These are phyloP conservation scores for Drosophila siamana DNA, from an alignment of 2,888 invertebrate species.

Conservation along the genomic window DNA sequence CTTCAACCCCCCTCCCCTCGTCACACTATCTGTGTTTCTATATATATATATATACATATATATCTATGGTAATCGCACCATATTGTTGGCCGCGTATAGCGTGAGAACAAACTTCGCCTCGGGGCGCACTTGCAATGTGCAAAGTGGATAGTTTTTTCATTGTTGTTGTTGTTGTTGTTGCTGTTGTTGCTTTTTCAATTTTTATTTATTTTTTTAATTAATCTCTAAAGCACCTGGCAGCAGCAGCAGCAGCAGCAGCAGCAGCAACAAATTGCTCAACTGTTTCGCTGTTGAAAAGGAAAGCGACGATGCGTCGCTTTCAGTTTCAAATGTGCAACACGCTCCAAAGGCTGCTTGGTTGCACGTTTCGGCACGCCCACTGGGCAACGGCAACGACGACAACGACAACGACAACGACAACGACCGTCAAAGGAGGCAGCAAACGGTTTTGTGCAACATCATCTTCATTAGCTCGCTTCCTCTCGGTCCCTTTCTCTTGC, in stretches of 20 bases:
- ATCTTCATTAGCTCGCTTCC: conserved; percentile 68
- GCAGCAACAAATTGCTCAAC: conserved; percentile 41
- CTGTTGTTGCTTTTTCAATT: conserved; percentile 8
- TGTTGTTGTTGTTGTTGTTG: conserved; percentile 30
- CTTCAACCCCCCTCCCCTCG: background rate
- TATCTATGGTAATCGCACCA: conserved; percentile 13
- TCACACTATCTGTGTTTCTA: too few relatives aligned
- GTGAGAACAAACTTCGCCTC: conserved; percentile 68
- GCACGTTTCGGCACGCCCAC: conserved; percentile 62
- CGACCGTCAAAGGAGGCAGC: conserved; percentile 50
- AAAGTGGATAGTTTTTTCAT: conserved; percentile 29
- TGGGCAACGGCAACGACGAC: conserved; percentile 49
- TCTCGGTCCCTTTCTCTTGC: conserved; percentile 1
- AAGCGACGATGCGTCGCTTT: conserved; percentile 64
- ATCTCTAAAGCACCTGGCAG: conserved; percentile 47
- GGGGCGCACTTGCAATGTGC: conserved; percentile 41
- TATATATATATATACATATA: conserved; percentile 13
- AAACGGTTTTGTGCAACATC: conserved; percentile 70
- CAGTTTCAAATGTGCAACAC: conserved; percentile 58
- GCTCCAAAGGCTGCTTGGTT: background rate
- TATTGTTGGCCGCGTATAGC: conserved; percentile 34
- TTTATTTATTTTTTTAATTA: conserved; percentile 36
- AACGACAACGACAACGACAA: conserved; percentile 54
- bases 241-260: conserved; percentile 14
- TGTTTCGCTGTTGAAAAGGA: conserved; percentile 59